Conservation (phyloP, 2,888 invertebrate genomes). For the Callyntrura guangdongensis region DNA sequence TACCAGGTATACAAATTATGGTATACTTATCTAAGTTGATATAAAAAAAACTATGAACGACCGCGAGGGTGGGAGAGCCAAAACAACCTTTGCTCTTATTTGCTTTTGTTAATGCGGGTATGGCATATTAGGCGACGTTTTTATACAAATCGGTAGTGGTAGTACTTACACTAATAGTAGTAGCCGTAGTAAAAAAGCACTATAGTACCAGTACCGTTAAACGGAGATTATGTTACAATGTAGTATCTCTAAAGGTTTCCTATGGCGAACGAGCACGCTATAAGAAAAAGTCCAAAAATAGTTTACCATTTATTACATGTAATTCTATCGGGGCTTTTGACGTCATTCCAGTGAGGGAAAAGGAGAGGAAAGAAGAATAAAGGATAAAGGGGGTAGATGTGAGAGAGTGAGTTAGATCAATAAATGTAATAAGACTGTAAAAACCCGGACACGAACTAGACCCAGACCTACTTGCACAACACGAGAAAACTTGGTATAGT, state of each 20-base stretch:
- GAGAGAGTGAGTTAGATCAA: conserved; percentile 62
- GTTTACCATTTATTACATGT: conserved; percentile 82
- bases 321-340: conserved; percentile 81
- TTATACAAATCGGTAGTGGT: conserved; percentile 25
- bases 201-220: too few relatives aligned
- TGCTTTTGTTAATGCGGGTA: background rate
- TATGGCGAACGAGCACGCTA: background rate
- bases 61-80: background rate
- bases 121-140: background rate
- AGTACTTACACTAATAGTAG: background rate
- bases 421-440: conserved; percentile 71
- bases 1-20: background rate
- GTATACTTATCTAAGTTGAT: too few relatives aligned
- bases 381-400: conserved; percentile 3
- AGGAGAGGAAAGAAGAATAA: conserved; percentile 20
- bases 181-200: too few relatives aligned
- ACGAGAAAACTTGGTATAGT: conserved; percentile 70
- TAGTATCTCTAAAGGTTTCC: too few relatives aligned
- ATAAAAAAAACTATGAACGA: background rate
- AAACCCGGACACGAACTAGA: conserved; percentile 80
- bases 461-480: conserved; percentile 80
- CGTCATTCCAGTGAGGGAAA: conserved; percentile 80
- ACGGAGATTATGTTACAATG: too few relatives aligned
- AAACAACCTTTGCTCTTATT: background rate
- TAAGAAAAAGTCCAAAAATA: conserved; percentile 80